A percentile compares a stretch with the other conserved stretches of the same genome.
phyloP scores from a whole-genome alignment of 2,888 invertebrate genomes.

The Thyatira batis region DNA sequence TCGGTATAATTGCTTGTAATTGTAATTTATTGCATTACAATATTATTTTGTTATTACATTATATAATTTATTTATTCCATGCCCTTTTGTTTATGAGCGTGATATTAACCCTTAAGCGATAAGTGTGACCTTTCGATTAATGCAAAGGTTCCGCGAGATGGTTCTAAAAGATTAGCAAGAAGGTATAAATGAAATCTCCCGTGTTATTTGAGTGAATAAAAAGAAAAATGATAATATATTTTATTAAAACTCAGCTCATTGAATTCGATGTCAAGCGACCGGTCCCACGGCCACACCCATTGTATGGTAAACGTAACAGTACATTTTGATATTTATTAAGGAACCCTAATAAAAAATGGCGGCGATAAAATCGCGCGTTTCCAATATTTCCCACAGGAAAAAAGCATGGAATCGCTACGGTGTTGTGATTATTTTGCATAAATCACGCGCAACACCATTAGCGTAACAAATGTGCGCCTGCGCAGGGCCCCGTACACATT shows the following conservation, averaged over 20 bases:
- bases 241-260: neutral
- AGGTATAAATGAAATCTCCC: neutral
- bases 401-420: slow-evolving; percentile 29
- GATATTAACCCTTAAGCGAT: neutral
- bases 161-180: neutral
- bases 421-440: slow-evolving; percentile 42
- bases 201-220: neutral
- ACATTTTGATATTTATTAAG: slow-evolving; percentile 23
- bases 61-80: neutral
- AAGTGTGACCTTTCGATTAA: neutral
- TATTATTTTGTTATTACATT: neutral
- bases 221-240: neutral
- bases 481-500: slow-evolving; percentile 33
- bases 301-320: slow-evolving; percentile 27
- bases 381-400: slow-evolving; percentile 11
- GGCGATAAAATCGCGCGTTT: neutral
- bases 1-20: slow-evolving; percentile 49
- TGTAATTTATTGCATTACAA: slow-evolving; percentile 41
- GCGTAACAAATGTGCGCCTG: slow-evolving; percentile 42
- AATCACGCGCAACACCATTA: slow-evolving; percentile 43
- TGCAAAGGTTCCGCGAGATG: neutral
- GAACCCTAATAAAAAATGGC: slow-evolving; percentile 20
- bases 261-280: neutral
- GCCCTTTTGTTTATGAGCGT: neutral
- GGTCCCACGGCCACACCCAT: slow-evolving; percentile 14